Evolutionary conservation across 2,888 invertebrate species (phyloP).

Genomic region (Odontomyia ornata): DNA sequence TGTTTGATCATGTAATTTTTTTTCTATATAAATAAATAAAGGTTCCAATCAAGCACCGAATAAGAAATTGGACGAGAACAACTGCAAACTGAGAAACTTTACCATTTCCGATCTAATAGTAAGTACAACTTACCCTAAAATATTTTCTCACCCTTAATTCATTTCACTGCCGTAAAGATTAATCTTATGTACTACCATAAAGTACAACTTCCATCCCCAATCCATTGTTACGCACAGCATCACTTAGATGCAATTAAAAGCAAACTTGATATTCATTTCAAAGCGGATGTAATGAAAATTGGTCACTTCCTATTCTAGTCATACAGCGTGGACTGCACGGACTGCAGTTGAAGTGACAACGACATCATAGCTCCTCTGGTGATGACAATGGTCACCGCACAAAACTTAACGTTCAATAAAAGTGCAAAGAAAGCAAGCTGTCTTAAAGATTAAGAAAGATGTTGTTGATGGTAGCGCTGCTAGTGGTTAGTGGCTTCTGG

Average conservation of each 20-base stretch:
- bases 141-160: not conserved
- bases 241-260: conserved; percentile 33
- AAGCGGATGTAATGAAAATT: conserved; percentile 37
- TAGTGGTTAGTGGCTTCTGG: too few species aligned
- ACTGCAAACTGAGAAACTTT: too few species aligned
- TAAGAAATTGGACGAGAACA: too few species aligned
- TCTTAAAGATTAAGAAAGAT: too few species aligned
- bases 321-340: not conserved
- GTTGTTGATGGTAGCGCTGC: too few species aligned
- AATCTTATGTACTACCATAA: not conserved
- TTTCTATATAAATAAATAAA: too few species aligned
- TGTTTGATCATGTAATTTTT: too few species aligned
- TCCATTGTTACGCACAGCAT: not conserved
- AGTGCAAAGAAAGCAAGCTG: not conserved
- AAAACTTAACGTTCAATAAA: not conserved
- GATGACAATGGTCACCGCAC: not conserved
- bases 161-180: not conserved
- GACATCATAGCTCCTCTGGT: too few species aligned
- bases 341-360: not conserved
- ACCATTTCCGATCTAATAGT: too few species aligned
- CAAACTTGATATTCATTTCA: conserved; percentile 25
- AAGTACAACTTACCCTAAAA: too few species aligned
- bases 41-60: too few species aligned
- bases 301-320: conserved; percentile 12
- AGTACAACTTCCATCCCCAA: not conserved